Evolutionary conservation across 2,888 invertebrate species (phyloP), one percentile per base, ranked within the genome.

Genomic region (Chromoteleia sp.): DNA sequence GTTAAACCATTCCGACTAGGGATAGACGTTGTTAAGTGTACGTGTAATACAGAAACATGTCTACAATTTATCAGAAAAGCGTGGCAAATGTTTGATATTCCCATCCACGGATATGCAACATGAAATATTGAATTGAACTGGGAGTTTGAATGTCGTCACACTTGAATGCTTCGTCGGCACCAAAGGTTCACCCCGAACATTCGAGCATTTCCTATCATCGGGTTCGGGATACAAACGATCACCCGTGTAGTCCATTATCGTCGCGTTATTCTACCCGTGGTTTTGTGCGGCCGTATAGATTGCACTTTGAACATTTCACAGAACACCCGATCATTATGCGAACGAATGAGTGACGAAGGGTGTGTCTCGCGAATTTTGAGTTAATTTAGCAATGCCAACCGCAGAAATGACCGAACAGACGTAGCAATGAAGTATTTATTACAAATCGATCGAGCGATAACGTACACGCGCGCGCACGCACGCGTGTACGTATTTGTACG

Each of bases 391-490:
- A 82, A 84, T 82, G 76, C 75, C 61, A 79, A 84, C 85, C 86
- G 76, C 88, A 84, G 85, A 81, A 88, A 86, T 84, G 85, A 87
- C 84, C 85, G 77, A 85, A 78, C 82, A 82, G 68, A 83, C 83
- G 80, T 76, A 74, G 52, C 70, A 83, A 77, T 84, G 86, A 85
- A 82, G 83, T 86, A 88, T 90, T 89, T 89, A 89, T 89, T 86
- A 87, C 85, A 79, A 87, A 90, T 89, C 89, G 89, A 90, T 89
- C 84, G 87, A 78, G 81, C 85, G 82, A 59, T 56, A n/a, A 36
- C 48, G 14, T 56, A 67, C 14, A 25, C 17, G 21, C 6, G 15
- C 19, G 14, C 12, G 15, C 43, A 33, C 29, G 5, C 25, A 74
- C 15, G 33, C 25, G 7, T 33, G 43, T 68, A n/a, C 48, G 78